Conservation (phyloP, 2,113 vertebrate species). For the Crocuta crocuta region DNA sequence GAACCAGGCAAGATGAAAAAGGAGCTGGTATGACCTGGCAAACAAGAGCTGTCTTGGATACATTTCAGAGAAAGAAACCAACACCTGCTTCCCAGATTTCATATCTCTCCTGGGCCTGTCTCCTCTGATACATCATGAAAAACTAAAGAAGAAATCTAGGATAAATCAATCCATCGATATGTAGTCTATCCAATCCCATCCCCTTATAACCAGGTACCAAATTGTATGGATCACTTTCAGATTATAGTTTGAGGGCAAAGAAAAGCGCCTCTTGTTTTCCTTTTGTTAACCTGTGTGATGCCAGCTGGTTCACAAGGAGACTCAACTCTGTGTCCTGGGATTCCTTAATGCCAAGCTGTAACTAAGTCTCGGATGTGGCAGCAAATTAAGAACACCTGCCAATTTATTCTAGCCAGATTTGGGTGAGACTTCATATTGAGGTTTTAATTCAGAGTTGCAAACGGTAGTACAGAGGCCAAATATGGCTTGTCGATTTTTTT, state of each 20-base stretch:
- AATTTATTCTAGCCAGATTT: slow-evolving; percentile 53
- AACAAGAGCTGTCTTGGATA: slow-evolving; percentile 1
- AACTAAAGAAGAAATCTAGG: slow-evolving; percentile 29
- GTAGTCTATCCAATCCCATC: neutral
- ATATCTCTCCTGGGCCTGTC: neutral
- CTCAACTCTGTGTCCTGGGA: neutral
- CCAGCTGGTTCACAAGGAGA: slow-evolving; percentile 46
- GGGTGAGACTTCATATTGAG: slow-evolving; percentile 12
- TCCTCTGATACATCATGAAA: slow-evolving; percentile 12
- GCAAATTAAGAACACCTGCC: slow-evolving; percentile 55
- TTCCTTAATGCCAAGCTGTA: slow-evolving; percentile 9
- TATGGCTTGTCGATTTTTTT: neutral
- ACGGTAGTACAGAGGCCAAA: slow-evolving; percentile 39
- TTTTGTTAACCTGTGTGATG: neutral
- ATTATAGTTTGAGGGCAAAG: neutral
- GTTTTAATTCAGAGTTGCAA: slow-evolving; percentile 35
- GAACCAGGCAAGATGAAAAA: slow-evolving; percentile 15
- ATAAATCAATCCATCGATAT: neutral
- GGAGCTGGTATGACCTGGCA: neutral
- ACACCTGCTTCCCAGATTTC: slow-evolving; percentile 37
- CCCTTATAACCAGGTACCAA: neutral
- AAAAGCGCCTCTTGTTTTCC: neutral
- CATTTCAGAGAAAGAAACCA: slow-evolving; percentile 36
- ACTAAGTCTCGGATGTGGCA: neutral
- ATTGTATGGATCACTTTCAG: neutral